phyloP scores from a whole-genome alignment of 2,888 invertebrate species.

The Morpho achilles region DNA sequence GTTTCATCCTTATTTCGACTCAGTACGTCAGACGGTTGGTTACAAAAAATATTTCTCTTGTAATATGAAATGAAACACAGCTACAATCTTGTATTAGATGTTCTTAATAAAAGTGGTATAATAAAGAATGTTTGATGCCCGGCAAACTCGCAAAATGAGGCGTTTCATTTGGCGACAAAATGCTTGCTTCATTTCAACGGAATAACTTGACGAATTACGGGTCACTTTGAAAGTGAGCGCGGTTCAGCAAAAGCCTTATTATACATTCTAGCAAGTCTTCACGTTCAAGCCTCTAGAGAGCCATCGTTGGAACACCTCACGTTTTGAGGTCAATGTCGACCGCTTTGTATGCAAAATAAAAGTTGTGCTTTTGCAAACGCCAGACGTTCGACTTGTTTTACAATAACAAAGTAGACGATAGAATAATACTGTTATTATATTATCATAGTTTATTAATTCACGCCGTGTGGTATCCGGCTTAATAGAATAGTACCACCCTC shows the following conservation, averaged over 20 bases:
- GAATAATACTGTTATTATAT: background rate
- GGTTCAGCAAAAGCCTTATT: slow-evolving; percentile 30
- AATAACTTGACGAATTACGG: slow-evolving; percentile 27
- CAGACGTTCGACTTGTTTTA: slow-evolving; percentile 9
- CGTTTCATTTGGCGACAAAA: slow-evolving; percentile 23
- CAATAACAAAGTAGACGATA: slow-evolving; percentile 12
- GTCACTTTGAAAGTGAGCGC: slow-evolving; percentile 30
- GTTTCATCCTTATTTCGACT: too few species aligned
- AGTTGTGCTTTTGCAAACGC: slow-evolving; percentile 23
- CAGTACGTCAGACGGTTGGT: too few species aligned
- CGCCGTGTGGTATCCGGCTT: too few species aligned
- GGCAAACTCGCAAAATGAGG: slow-evolving; percentile 10
- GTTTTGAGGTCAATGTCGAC: slow-evolving; percentile 34
- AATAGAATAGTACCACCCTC: too few species aligned
- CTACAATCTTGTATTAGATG: background rate
- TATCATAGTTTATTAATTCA: background rate
- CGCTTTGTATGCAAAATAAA: slow-evolving; percentile 28
- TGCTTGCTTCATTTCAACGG: slow-evolving; percentile 20
- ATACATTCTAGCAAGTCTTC: slow-evolving; percentile 32
- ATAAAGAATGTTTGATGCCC: background rate
- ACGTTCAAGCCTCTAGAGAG: slow-evolving; percentile 27
- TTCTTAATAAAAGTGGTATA: background rate
- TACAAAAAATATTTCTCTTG: background rate
- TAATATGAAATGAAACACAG: background rate
- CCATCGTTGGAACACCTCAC: slow-evolving; percentile 30